Conservation (phyloP, 2,113 vertebrate species). For the Tricholaema leucomelas region DNA sequence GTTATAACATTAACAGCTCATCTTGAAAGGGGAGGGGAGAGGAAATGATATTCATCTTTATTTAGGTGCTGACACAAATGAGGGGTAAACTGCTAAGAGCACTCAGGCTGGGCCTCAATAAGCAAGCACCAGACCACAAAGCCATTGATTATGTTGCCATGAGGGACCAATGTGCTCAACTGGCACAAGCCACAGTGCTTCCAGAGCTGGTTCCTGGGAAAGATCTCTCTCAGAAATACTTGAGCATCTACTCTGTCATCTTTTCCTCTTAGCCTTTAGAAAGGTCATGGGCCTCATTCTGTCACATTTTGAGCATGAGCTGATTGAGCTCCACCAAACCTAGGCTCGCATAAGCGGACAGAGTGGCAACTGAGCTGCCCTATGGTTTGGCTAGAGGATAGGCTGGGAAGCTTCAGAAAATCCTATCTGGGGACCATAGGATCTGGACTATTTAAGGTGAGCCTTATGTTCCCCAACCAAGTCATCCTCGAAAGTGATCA, state of each 20-base stretch:
- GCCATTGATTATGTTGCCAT: not conserved
- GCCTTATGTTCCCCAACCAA: fast-evolving
- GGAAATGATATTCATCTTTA: not conserved
- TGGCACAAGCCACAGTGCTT: not conserved
- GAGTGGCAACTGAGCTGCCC: not conserved
- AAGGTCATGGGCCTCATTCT: not conserved
- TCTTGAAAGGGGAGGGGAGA: not conserved
- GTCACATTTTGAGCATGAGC: fast-evolving
- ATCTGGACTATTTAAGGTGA: not conserved
- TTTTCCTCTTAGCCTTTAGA: not conserved
- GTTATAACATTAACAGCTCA: slow-evolving; percentile 32
- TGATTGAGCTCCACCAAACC: not conserved
- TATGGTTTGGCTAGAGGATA: not conserved
- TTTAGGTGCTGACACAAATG: slow-evolving; percentile 33
- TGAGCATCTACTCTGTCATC: not conserved
- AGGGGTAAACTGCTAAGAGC: slow-evolving; percentile 16
- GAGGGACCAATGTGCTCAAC: not conserved
- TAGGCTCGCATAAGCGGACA: fast-evolving
- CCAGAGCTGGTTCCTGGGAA: not conserved
- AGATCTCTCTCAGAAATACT: not conserved
- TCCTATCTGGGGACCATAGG: not conserved
- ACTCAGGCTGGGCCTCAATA: not conserved
- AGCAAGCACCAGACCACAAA: slow-evolving; percentile 6
- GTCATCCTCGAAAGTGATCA: not conserved
- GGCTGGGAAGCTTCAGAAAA: not conserved